Evolutionary conservation across 64 coral and sea anemone genomes (phyloP), one percentile per base, ranked within the genome.

Genomic region (Hydrozoanthus tunicans): DNA sequence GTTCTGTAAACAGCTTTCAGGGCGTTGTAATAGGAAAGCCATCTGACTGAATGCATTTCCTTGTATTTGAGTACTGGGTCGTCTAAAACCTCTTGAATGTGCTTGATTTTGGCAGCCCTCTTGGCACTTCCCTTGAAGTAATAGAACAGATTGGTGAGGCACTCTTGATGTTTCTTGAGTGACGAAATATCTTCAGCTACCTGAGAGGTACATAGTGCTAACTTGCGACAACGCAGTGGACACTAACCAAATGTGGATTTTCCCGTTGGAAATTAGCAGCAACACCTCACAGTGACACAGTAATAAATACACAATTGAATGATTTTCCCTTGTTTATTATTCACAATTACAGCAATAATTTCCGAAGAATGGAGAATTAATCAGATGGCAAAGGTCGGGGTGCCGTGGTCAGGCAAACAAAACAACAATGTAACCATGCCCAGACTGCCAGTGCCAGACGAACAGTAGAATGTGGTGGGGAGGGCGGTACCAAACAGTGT

Each of bases 71-170:
- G 80, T 20, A 83, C 59, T 11, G 80, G 80, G 80, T 83, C 80
- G 27, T 83, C 80, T 23, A 83, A 64, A 64, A 83, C 59, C 17
- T 59, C 80, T 58, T 90, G 86, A 77, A 54, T 73, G 12, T 58
- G 51, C 86, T 55, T 90, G 71, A 90, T 77, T 90, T 75, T 76
- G 52, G 85, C 62, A 56, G 85, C 61, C 55, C 85, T 73, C 14
- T 89, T 89, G 9, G 51, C 25, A 70, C 88, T 90, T 70, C 58
- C 59, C 27, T 90, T 90, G 58, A 90, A 90, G 88, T 90, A 77
- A 62, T 90, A 90, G 59, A 90, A 90, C 10, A 90, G 88, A 90
- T 61, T 62, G 1, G 88, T 90, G 12, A 90, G 59, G 12, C 51
- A 6, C 60, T 90, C 73, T 51, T 79, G 89, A 11, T 90, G 73